Evolutionary conservation across 2,113 vertebrate species (phyloP).

Genomic region (Dinomys branickii): DNA sequence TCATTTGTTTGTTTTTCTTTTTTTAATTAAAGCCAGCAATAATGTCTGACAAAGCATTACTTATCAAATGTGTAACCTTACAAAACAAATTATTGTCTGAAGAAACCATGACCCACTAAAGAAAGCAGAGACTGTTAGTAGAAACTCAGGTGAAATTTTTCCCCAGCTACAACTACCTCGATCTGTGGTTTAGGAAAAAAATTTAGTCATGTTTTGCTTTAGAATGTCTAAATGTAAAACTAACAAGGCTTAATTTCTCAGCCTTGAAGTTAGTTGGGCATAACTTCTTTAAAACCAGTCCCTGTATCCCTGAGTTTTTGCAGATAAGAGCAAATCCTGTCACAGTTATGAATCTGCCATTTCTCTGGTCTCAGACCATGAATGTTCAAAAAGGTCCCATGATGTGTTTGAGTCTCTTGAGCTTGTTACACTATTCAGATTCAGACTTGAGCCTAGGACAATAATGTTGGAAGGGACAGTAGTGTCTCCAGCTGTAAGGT

Average conservation of each 20-base stretch:
- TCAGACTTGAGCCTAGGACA: background rate
- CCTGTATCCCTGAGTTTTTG: background rate
- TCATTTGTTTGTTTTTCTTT: constrained; percentile 54
- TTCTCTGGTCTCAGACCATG: background rate
- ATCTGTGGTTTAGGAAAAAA: background rate
- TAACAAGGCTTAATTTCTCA: background rate
- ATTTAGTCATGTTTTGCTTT: constrained; percentile 12
- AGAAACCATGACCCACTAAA: background rate
- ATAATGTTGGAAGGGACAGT: background rate
- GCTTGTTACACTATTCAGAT: background rate
- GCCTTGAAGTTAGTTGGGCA: background rate
- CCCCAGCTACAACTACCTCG: background rate
- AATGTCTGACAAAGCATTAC: constrained; percentile 16
- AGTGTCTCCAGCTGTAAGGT: background rate
- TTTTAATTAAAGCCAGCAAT: constrained; percentile 79
- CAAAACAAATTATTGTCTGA: background rate
- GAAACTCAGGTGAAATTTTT: background rate
- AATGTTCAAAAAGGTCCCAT: background rate
- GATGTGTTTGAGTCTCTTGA: background rate
- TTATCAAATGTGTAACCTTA: constrained; percentile 50
- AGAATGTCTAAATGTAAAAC: background rate
- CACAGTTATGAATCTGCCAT: background rate
- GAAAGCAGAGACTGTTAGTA: background rate
- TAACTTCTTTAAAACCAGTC: background rate
- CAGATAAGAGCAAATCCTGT: background rate